These are phyloP conservation scores for Notospermus geniculatus DNA, from an alignment of 1,140 invertebrate species.

Conservation along the genomic window DNA sequence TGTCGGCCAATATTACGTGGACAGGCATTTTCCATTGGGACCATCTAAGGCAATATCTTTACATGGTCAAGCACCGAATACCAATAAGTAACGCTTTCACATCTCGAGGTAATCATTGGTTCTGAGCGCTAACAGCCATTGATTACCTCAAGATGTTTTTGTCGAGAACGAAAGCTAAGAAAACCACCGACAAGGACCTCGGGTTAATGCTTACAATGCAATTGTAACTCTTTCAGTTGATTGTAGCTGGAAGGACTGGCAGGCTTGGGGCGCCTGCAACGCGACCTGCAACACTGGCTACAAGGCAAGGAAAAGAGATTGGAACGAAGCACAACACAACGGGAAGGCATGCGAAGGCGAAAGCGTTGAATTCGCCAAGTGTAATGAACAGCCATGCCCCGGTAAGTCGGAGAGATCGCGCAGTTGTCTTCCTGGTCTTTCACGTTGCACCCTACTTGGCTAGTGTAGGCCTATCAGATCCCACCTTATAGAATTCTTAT, in stretches of 20 bases:
- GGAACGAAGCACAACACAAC: slow-evolving; percentile 15
- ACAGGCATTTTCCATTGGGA: too few relatives aligned
- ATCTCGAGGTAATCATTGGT: background rate
- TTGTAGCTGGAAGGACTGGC: background rate
- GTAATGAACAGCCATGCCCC: slow-evolving; percentile 28
- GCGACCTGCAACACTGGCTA: background rate
- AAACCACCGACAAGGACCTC: background rate
- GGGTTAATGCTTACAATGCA: background rate
- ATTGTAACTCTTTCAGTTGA: slow-evolving; percentile 2
- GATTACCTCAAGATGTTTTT: background rate
- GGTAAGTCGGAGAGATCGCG: slow-evolving; percentile 18
- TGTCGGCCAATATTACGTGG: too few relatives aligned
- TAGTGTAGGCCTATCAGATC: too few relatives aligned
- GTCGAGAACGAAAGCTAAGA: background rate
- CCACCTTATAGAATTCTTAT: too few relatives aligned
- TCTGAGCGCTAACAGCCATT: background rate
- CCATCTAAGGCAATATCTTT: too few relatives aligned
- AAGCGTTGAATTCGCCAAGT: slow-evolving; percentile 21
- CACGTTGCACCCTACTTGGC: too few relatives aligned
- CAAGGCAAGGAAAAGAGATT: background rate
- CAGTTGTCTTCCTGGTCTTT: too few relatives aligned
- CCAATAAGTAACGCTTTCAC: too few relatives aligned
- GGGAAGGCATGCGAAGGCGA: slow-evolving; percentile 23
- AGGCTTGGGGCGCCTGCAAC: background rate
- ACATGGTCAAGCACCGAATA: too few relatives aligned